These are phyloP conservation scores for Clarias batrachus DNA, from an alignment of 2,113 vertebrate species.

Conservation along the genomic window DNA sequence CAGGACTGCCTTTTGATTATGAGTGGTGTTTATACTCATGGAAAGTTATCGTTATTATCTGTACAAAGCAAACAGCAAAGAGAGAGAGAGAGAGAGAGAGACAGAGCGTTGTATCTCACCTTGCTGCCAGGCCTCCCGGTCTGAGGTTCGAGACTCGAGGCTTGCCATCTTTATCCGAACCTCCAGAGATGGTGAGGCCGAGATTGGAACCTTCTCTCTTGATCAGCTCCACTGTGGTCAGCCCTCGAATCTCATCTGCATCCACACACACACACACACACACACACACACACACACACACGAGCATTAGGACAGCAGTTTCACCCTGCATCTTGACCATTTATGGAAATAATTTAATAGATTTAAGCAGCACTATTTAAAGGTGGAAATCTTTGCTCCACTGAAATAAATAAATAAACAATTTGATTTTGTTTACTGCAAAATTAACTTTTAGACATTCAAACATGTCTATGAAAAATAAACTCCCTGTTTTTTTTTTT, in stretches of 20 bases:
- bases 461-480: too few species aligned
- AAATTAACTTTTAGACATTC: too few species aligned
- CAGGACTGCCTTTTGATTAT: neutral
- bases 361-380: neutral
- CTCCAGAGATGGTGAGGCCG: slow-evolving; percentile 94
- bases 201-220: slow-evolving; percentile 95
- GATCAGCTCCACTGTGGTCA: slow-evolving; percentile 92
- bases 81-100: slow-evolving; percentile 52
- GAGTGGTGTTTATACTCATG: neutral
- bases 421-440: too few species aligned
- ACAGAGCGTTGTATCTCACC: slow-evolving; percentile 73
- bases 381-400: neutral
- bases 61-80: neutral
- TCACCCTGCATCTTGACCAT: neutral
- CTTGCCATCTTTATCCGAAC: slow-evolving; percentile 95
- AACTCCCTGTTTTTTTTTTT: too few species aligned
- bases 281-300: slow-evolving; percentile 34
- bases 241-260: slow-evolving; percentile 88
- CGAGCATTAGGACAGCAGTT: slow-evolving; percentile 47
- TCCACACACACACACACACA: slow-evolving; percentile 49
- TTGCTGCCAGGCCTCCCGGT: slow-evolving; percentile 91
- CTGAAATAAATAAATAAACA: too few species aligned
- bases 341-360: neutral
- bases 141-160: slow-evolving; percentile 93
- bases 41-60: neutral